Evolutionary conservation across 2,888 invertebrate species (phyloP), one percentile per base, ranked within the genome.

Genomic region (Lithophane leautieri): DNA sequence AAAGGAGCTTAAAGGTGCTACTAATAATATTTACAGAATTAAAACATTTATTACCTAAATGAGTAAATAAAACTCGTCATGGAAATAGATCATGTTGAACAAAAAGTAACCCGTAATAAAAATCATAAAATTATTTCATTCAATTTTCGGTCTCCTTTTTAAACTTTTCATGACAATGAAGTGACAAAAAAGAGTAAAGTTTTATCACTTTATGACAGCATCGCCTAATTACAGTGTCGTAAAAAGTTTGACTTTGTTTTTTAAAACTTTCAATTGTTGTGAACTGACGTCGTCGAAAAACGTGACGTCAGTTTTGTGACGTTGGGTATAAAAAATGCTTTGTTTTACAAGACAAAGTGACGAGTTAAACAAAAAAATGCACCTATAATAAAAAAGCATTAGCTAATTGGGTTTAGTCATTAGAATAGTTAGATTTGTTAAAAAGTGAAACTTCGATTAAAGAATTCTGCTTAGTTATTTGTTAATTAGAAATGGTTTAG

Each of bases 261-360:
- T 71, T 66, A 42, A 70, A 79, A 91, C 91, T 91, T 90, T 92
- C 90, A 85, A 80, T 92, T 92, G 90, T 83, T 78, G 65, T 71
- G 60, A 83, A 80, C 71, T 83, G n/a, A n/a, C n/a, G n/a, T n/a
- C n/a, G n/a, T n/a, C 61, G 34, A 72, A 61, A 73, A 78, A 65
- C 7, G 25, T 84, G 65, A 79, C 79, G 82, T 81, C 73, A 82
- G 19, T 60, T 60, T 75, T 73, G 71, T 73, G 88, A 78, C 58
- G 70, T n/a, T 14, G 14, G 1, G 22, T 12, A 16, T 25, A 75
- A 71, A 62, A 85, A 82, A 66, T 50, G 12, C 4, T 81, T 81
- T 82, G 58, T 82, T 50, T 54, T 16, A 34, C 16, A 25, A 62
- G 12, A 19, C 25, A 47, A 34, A 4, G 1, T n/a, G n/a, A 14